Evolutionary conservation across 2,113 vertebrate genomes (phyloP).

Genomic region (Neogobius melanostomus): DNA sequence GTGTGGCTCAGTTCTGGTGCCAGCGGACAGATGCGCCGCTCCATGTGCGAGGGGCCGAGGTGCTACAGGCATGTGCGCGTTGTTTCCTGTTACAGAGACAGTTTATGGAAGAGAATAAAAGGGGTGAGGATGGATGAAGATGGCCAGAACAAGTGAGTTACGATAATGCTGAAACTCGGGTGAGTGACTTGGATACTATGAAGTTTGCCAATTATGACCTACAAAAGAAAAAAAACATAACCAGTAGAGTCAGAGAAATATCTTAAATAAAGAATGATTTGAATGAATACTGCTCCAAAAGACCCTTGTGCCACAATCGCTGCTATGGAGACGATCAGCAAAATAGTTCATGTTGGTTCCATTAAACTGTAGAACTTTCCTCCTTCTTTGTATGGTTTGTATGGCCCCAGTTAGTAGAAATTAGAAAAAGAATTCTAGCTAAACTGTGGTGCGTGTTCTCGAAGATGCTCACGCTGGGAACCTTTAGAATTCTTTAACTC

Average conservation of each 20-base stretch:
- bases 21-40: constrained; percentile 28
- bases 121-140: constrained; percentile 26
- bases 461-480: too few relatives aligned
- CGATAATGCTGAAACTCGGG: constrained; percentile 16
- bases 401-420: too few relatives aligned
- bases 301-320: too few relatives aligned
- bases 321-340: too few relatives aligned
- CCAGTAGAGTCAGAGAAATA: neutral
- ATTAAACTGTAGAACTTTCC: too few relatives aligned
- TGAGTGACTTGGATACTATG: neutral
- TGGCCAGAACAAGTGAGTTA: constrained; percentile 28
- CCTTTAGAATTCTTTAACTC: too few relatives aligned
- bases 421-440: too few relatives aligned
- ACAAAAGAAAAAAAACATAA: neutral
- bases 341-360: too few relatives aligned
- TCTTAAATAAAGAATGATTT: too few relatives aligned
- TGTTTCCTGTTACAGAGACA: constrained; percentile 22
- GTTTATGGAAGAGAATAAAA: constrained; percentile 1
- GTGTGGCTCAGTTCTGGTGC: constrained; percentile 37
- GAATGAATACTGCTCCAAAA: too few relatives aligned
- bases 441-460: too few relatives aligned
- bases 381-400: too few relatives aligned
- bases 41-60: constrained; percentile 36
- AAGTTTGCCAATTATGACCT: neutral
- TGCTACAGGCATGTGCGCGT: constrained; percentile 26